These are phyloP conservation scores for Geotrypetes seraphini DNA, from an alignment of 2,797 vertebrate species.

Conservation along the genomic window DNA sequence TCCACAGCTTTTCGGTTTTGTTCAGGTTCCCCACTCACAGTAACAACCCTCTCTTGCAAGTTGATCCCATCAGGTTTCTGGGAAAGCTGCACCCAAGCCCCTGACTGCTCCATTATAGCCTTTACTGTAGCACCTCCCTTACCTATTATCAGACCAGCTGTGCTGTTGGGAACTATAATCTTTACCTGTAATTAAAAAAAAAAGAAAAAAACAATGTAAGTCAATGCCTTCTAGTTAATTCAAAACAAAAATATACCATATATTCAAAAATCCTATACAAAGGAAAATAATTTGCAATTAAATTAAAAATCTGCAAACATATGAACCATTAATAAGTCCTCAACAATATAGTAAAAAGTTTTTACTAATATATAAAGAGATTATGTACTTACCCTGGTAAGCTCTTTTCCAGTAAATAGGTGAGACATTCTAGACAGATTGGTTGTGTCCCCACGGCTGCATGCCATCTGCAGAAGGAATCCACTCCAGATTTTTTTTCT, in stretches of 20 bases:
- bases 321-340: too few species aligned
- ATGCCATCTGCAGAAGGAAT: too few species aligned
- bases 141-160: slow-evolving; percentile 79
- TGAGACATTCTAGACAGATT: too few species aligned
- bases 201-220: slow-evolving; percentile 41
- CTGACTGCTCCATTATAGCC: slow-evolving; percentile 80
- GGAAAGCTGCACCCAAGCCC: slow-evolving; percentile 79
- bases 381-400: too few species aligned
- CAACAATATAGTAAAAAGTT: too few species aligned
- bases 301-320: too few species aligned
- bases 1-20: slow-evolving; percentile 79
- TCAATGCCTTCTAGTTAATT: slow-evolving; percentile 65
- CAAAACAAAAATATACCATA: slow-evolving; percentile 52
- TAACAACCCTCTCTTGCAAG: slow-evolving; percentile 80
- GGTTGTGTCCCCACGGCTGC: too few species aligned
- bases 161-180: slow-evolving; percentile 83
- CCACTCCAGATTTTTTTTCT: too few species aligned
- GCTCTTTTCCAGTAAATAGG: too few species aligned
- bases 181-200: slow-evolving; percentile 77
- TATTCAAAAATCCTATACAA: slow-evolving; percentile 55
- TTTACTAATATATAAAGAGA: too few species aligned
- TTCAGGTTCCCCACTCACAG: slow-evolving; percentile 78
- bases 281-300: slow-evolving; percentile 43
- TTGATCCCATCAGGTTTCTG: slow-evolving; percentile 81
- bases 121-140: slow-evolving; percentile 81